These are phyloP conservation scores for Oligia fasciuncula DNA, from an alignment of 2,888 invertebrate genomes.

Conservation along the genomic window DNA sequence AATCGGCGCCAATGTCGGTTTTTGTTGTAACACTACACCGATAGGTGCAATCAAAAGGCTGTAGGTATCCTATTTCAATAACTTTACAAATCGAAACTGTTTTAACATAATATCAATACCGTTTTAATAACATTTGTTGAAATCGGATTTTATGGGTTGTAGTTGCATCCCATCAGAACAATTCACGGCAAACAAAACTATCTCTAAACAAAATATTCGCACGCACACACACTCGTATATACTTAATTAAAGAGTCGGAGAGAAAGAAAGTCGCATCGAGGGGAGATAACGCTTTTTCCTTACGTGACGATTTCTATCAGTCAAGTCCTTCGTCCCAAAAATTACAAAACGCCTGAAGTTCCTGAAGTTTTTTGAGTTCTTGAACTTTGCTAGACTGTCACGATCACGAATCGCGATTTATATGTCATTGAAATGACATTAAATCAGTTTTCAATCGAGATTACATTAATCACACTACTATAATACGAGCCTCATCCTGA, in stretches of 20 bases:
- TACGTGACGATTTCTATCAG: neutral
- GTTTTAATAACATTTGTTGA: neutral
- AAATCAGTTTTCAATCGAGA: neutral
- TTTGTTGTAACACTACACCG: neutral
- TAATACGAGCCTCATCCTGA: neutral
- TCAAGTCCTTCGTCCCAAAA: neutral
- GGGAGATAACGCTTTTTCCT: neutral
- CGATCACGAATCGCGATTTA: neutral
- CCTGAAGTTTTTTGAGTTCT: too few relatives aligned
- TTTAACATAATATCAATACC: neutral
- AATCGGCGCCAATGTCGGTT: too few relatives aligned
- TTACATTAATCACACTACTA: neutral
- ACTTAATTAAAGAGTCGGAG: neutral
- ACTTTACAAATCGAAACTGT: neutral
- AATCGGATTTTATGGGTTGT: neutral
- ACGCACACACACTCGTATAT: neutral
- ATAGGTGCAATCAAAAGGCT: neutral
- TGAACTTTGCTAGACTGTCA: neutral
- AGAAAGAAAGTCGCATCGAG: neutral
- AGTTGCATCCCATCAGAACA: neutral
- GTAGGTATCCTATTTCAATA: neutral
- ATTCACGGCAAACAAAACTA: neutral
- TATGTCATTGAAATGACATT: neutral
- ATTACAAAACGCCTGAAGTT: neutral
- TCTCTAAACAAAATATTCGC: neutral